Evolutionary conservation across 2,797 vertebrate species (phyloP).

Genomic region (Ctenopoma multispine): DNA sequence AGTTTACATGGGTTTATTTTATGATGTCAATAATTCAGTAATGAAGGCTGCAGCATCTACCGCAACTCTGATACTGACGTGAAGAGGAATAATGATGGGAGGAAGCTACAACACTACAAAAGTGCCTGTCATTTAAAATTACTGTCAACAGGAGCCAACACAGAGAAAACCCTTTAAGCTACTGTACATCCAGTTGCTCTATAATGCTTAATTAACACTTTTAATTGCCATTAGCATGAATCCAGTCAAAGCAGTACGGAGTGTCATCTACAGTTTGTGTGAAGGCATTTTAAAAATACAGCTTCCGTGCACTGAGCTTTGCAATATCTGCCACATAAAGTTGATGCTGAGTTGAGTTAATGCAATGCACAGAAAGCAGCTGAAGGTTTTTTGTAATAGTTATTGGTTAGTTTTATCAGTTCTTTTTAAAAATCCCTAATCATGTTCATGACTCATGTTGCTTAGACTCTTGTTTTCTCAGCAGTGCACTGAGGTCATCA

Average conservation of each 20-base stretch:
- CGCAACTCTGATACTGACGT: not conserved
- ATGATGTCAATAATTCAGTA: too few relatives aligned
- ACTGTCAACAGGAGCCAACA: not conserved
- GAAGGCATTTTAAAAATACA: not conserved
- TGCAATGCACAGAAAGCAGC: too few relatives aligned
- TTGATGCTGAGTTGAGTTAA: too few relatives aligned
- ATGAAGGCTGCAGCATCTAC: not conserved
- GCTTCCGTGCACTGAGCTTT: not conserved
- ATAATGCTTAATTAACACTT: not conserved
- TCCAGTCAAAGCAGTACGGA: constrained; percentile 5
- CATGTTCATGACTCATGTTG: not conserved
- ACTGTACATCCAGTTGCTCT: not conserved
- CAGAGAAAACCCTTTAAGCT: not conserved
- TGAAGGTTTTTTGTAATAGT: too few relatives aligned
- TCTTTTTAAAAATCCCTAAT: not conserved
- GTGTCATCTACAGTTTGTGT: not conserved
- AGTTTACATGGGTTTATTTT: too few relatives aligned
- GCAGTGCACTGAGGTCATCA: not conserved
- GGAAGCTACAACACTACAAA: not conserved
- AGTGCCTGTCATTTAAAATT: not conserved
- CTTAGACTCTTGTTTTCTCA: too few relatives aligned
- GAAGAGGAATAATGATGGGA: not conserved
- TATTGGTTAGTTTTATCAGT: too few relatives aligned
- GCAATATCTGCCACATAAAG: too few relatives aligned
- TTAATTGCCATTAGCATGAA: not conserved